Evolutionary conservation across 2,113 vertebrate genomes (phyloP).

Genomic region (Poecile atricapillus): DNA sequence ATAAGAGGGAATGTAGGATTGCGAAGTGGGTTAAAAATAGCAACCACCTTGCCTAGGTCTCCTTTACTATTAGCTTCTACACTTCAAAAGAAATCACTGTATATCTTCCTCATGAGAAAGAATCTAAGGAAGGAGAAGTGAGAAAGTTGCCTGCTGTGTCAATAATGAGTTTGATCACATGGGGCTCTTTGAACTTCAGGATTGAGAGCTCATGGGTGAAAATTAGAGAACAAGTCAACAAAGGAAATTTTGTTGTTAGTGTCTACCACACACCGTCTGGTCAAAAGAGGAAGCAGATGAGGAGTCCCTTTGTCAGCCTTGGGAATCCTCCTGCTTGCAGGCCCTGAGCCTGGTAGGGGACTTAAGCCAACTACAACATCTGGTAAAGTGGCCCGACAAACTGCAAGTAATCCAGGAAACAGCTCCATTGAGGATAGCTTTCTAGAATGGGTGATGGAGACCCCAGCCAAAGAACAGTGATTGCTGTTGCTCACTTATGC

Average conservation of each 20-base stretch:
- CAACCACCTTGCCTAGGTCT: background rate
- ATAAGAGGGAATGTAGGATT: background rate
- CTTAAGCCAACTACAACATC: accelerated
- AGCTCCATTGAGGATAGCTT: background rate
- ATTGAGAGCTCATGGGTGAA: background rate
- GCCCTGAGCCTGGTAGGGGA: background rate
- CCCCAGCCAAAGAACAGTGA: background rate
- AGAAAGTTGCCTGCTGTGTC: background rate
- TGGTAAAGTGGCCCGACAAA: background rate
- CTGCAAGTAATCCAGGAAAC: background rate
- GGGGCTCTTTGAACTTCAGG: background rate
- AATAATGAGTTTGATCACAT: background rate
- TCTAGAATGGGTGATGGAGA: background rate
- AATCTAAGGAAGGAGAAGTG: background rate
- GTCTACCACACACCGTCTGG: accelerated
- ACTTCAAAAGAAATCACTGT: background rate
- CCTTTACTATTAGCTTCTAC: background rate
- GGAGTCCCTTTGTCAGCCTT: background rate
- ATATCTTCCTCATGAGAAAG: background rate
- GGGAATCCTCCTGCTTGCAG: background rate
- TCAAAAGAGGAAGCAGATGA: background rate
- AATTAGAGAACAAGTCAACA: background rate
- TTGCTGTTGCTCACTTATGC: background rate
- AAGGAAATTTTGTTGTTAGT: background rate
- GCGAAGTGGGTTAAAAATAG: background rate